Conservation (phyloP, 2,797 vertebrate species). For the Enteromius afrohamiltoni region DNA sequence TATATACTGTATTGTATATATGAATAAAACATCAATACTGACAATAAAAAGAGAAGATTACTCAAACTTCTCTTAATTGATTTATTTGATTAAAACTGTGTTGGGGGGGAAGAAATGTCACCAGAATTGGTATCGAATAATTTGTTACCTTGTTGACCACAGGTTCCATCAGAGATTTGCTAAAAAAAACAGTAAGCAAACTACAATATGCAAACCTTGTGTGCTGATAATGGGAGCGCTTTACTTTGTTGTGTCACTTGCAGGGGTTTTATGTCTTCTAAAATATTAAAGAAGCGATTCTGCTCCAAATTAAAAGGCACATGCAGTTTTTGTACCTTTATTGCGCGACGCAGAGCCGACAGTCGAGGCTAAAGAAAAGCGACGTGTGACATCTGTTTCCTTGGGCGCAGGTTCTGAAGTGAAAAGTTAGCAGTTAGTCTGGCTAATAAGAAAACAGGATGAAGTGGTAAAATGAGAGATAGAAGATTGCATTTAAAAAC, state of each 20-base stretch:
- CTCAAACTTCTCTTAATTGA: not conserved
- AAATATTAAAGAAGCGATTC: not conserved
- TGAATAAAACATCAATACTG: not conserved
- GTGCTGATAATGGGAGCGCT: not conserved
- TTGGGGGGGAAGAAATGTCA: too few species aligned
- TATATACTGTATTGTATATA: not conserved
- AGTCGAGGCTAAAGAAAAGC: conserved; percentile 91
- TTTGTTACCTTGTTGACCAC: not conserved
- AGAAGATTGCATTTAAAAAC: not conserved
- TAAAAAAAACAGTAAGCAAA: not conserved
- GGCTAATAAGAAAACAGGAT: not conserved
- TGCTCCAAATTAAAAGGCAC: not conserved
- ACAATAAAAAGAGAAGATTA: not conserved
- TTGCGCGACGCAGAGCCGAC: conserved; percentile 80
- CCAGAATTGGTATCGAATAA: not conserved
- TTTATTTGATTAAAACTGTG: not conserved
- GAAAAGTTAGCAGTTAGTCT: conserved; percentile 72
- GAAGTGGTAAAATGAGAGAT: conserved; percentile 29
- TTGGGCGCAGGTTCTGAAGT: conserved; percentile 83
- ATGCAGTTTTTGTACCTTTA: conserved; percentile 83
- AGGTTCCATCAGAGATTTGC: not conserved
- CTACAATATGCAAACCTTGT: not conserved
- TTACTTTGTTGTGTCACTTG: not conserved
- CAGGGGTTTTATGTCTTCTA: not conserved
- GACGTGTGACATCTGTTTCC: conserved; percentile 86